Base-by-base conservation (phyloP, 2,113 vertebrate genomes). In the Columba livia region DNA sequence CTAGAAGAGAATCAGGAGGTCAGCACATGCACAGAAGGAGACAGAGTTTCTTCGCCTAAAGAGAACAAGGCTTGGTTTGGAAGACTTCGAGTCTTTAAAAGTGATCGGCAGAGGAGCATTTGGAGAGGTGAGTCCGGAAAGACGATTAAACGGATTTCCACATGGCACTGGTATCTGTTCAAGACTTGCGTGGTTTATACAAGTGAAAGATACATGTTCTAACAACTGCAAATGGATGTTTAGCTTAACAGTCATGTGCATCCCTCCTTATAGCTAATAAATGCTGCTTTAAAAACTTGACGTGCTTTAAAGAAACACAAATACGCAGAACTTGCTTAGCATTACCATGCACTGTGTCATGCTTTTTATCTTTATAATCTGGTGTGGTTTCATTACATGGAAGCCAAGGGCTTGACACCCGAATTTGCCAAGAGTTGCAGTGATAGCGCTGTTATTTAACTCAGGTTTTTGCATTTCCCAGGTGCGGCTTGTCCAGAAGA, bases 401-500 rank as follows among this genome's bases (percentile, higher is more conserved):
- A 66, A 92, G 36, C 40, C 51, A 54, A 32, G 44, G 54, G 60
- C 15, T 60, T 2, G 17, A 6, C 14, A 13, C 7, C 28, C 36
- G 50, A 0, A 8, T 51, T 36, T 81, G 14, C 3, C 29, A 18
- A 5, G 79, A 62, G 47, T 0, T 82, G 61, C 34, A 38, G 28
- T 36, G 86, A 5, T 28, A 6, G 3, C 9, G 29, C 26, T 80
- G 42, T 48, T 48, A 0, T 79, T n/a, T 89, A 60, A 95, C 64
- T 69, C 2, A 5, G 1, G 0, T 14, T 12, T 56, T 9, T 74
- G 12, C 24, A 24, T 12, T 47, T 72, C 85, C 54, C 83, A 99
- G 99, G 99, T 99, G 56, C 98, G 99, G 24, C 98, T 99, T 69
- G 99, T 99, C 69, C 99, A 99, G 98, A 99, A 99, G 98, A 99